A percentile compares a stretch with the other conserved stretches of the same genome.
Conservation (phyloP, 1,140 invertebrate species). For the Lutraria rhynchaena region DNA sequence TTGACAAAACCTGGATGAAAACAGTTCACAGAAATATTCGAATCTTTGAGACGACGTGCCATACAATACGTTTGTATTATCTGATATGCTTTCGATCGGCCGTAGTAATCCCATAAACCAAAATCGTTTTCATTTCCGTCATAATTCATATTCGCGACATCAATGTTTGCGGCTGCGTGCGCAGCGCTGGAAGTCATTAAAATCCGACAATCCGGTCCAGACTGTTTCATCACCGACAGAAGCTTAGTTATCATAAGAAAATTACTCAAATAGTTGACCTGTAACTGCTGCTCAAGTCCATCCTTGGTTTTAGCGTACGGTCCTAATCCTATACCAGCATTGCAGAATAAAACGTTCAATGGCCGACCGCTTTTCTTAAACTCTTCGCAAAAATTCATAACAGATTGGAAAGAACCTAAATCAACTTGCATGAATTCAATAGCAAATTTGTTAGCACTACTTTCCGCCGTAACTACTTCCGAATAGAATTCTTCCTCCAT, state of each 20-base stretch:
- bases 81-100: conserved; percentile 51
- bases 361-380: conserved; percentile 59
- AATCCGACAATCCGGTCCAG: conserved; percentile 50
- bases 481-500: conserved; percentile 61
- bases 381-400: conserved; percentile 53
- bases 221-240: conserved; percentile 30
- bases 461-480: conserved; percentile 32
- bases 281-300: conserved; percentile 5
- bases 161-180: conserved; percentile 10
- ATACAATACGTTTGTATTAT: conserved; percentile 38
- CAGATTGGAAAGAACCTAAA: conserved; percentile 58
- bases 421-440: conserved; percentile 65
- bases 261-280: conserved; percentile 52
- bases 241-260: conserved; percentile 49
- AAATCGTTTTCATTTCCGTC: neutral
- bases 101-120: neutral
- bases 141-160: conserved; percentile 43
- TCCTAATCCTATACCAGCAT: conserved; percentile 60
- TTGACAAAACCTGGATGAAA: conserved; percentile 39
- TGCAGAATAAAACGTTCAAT: conserved; percentile 63
- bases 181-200: conserved; percentile 28
- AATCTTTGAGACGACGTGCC: conserved; percentile 3
- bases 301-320: conserved; percentile 27
- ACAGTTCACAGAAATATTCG: conserved; percentile 29
- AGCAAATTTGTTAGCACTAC: conserved; percentile 23